Conservation (phyloP, 1,140 invertebrate species). For the Philotrypesis tridentata region DNA sequence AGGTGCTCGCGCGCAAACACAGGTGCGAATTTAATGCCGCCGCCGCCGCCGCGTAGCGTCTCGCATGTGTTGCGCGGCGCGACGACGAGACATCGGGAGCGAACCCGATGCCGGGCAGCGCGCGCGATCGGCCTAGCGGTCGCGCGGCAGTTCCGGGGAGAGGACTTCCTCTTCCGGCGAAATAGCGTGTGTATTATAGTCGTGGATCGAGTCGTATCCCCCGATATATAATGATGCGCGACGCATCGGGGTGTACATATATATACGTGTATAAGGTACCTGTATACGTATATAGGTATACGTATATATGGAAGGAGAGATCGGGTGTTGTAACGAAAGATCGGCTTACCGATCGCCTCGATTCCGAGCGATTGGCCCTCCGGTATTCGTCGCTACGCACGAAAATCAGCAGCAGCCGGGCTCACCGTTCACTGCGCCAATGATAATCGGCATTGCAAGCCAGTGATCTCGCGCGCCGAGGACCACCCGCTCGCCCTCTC, state of each 20-base stretch:
- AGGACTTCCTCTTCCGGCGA: not conserved
- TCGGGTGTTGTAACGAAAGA: not conserved
- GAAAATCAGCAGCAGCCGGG: constrained; percentile 51
- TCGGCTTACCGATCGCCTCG: not conserved
- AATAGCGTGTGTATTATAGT: no score
- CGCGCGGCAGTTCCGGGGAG: not conserved
- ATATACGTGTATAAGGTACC: no score
- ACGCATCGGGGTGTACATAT: no score
- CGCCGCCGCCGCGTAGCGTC: not conserved
- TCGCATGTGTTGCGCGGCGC: not conserved
- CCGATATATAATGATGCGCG: no score
- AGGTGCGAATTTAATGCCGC: constrained; percentile 60
- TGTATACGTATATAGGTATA: not conserved
- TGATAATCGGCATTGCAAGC: constrained; percentile 69
- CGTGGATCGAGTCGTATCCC: no score
- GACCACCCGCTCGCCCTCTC: constrained; percentile 72
- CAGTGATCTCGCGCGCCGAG: constrained; percentile 67
- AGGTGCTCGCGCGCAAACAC: constrained; percentile 67
- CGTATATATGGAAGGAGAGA: not conserved
- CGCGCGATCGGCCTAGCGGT: not conserved
- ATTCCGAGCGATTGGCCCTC: constrained; percentile 57
- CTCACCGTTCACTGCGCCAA: not conserved
- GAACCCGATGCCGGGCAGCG: no score
- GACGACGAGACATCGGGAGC: no score
- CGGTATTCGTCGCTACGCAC: constrained; percentile 52